A percentile compares a stretch with the other conserved stretches of the same genome.
Conservation (phyloP, 2,797 vertebrate species). For the Pachyuromys duprasi region DNA sequence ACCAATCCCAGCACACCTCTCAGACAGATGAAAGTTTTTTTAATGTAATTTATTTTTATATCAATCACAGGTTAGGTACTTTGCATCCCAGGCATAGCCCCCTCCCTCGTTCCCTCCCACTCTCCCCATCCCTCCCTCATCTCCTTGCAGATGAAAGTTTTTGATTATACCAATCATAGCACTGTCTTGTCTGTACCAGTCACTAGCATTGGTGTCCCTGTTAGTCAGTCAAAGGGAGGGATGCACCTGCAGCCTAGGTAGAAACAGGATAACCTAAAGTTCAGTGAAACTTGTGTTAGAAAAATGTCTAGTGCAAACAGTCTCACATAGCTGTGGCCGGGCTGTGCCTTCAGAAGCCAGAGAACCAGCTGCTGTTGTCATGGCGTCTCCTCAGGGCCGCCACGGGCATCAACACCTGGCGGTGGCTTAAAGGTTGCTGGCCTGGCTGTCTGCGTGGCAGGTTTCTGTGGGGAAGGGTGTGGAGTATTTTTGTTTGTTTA, state of each 20-base stretch:
- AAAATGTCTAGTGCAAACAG: neutral
- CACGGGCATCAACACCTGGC: neutral
- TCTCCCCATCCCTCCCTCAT: too few species aligned
- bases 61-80: too few species aligned
- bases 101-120: too few species aligned
- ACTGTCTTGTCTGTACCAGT: neutral
- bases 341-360: neutral
- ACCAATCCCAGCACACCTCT: neutral
- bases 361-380: neutral
- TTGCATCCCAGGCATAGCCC: too few species aligned
- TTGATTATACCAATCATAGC: neutral
- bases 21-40: neutral
- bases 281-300: neutral
- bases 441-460: neutral
- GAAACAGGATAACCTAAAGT: neutral
- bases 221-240: neutral
- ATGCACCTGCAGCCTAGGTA: neutral
- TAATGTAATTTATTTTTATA: too few species aligned
- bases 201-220: neutral
- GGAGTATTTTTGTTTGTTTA: neutral
- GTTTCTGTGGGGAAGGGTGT: neutral
- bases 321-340: too few species aligned
- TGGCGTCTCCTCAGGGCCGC: neutral
- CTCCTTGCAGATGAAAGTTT: neutral
- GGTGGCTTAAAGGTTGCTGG: neutral